phyloP scores from a whole-genome alignment of 2,113 vertebrate species.

The Bungarus multicinctus region DNA sequence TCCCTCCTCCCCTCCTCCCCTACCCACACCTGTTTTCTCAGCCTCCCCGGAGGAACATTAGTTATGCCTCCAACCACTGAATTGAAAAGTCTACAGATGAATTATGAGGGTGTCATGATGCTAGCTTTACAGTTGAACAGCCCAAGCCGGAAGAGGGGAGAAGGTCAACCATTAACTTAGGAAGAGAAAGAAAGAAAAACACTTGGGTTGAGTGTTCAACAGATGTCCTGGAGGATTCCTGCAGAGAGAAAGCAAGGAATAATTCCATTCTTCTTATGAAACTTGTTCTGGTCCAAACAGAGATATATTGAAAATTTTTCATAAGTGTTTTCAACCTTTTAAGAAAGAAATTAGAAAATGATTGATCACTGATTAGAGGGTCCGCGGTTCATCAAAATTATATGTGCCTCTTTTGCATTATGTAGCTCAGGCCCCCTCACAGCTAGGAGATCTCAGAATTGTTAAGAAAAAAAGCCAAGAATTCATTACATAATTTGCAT shows the following conservation, averaged over 20 bases:
- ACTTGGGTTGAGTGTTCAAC: conserved; percentile 50
- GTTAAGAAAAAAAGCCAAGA: background rate
- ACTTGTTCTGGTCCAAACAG: conserved; percentile 53
- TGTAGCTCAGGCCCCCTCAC: conserved; percentile 24
- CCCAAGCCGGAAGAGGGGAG: conserved; percentile 32
- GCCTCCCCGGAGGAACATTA: conserved; percentile 13
- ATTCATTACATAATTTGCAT: background rate
- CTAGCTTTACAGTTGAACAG: conserved; percentile 52
- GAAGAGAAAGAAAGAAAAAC: conserved; percentile 27
- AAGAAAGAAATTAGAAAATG: conserved; percentile 54
- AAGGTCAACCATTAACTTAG: conserved; percentile 53
- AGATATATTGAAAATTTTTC: conserved; percentile 51
- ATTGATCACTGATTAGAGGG: conserved; percentile 47
- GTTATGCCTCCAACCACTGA: conserved; percentile 35
- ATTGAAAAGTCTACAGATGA: conserved; percentile 44
- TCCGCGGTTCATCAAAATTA: conserved; percentile 47
- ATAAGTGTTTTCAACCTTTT: conserved; percentile 58
- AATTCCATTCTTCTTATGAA: conserved; percentile 52
- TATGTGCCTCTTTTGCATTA: conserved; percentile 32
- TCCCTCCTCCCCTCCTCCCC: background rate
- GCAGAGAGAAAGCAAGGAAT: conserved; percentile 43
- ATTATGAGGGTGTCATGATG: conserved; percentile 43
- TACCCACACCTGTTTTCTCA: background rate
- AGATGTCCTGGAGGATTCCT: conserved; percentile 54
- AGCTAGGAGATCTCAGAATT: background rate